Percentiles rank a stretch among this genome's conserved stretches.
These are phyloP conservation scores for Ditylenchus weischeri DNA, from an alignment of 2,888 invertebrate species.

Conservation along the genomic window DNA sequence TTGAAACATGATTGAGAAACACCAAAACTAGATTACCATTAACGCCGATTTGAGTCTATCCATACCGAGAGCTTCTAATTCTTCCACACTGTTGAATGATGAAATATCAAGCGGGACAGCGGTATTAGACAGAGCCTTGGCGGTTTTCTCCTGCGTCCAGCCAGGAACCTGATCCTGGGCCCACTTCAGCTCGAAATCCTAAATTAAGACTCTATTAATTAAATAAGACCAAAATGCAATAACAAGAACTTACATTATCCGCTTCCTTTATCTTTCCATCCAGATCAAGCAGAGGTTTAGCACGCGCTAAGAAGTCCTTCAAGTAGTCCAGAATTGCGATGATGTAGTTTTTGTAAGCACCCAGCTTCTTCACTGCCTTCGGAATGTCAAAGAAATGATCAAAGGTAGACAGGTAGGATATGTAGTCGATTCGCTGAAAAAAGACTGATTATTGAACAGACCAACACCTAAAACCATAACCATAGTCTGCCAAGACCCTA, in stretches of 20 bases:
- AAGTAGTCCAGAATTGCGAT: constrained; percentile 66
- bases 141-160: constrained; percentile 70
- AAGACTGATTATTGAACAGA: neutral
- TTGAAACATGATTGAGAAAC: too few species aligned
- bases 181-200: constrained; percentile 77
- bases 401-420: constrained; percentile 85
- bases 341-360: constrained; percentile 68
- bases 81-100: constrained; percentile 93
- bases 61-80: constrained; percentile 89
- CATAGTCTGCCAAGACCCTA: too few species aligned
- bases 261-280: constrained; percentile 35
- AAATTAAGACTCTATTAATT: neutral
- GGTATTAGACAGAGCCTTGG: constrained; percentile 75
- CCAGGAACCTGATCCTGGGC: constrained; percentile 83
- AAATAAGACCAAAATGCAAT: neutral
- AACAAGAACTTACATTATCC: constrained; percentile 20
- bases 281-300: constrained; percentile 51
- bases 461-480: too few species aligned
- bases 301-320: constrained; percentile 48
- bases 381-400: constrained; percentile 94
- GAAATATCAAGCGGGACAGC: constrained; percentile 97
- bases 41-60: constrained; percentile 94
- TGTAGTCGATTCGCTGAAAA: constrained; percentile 74
- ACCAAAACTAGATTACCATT: neutral
- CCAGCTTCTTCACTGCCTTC: constrained; percentile 67